These are phyloP conservation scores for Columbina picui DNA, from an alignment of 2,113 vertebrate species.

Conservation along the genomic window DNA sequence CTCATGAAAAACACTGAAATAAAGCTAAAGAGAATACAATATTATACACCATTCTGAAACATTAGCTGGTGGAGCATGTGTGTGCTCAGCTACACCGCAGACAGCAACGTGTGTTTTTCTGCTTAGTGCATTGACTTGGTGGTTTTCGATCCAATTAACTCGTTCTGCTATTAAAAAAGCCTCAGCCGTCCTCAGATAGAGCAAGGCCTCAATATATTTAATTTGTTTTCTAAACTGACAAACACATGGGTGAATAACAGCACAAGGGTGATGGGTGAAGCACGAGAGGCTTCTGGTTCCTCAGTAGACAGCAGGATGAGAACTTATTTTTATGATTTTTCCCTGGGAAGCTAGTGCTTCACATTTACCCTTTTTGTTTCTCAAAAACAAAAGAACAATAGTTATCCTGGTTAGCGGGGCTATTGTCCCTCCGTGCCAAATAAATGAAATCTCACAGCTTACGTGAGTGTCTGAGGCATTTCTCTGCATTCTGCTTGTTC, in stretches of 20 bases:
- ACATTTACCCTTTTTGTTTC: slow-evolving; percentile 50
- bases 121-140: neutral
- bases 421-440: slow-evolving; percentile 43
- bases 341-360: slow-evolving; percentile 43
- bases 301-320: slow-evolving; percentile 42
- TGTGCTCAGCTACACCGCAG: neutral
- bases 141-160: neutral
- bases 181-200: neutral
- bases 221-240: neutral
- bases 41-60: neutral
- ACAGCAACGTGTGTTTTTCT: neutral
- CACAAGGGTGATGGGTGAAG: neutral
- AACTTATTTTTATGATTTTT: slow-evolving; percentile 61
- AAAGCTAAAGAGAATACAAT: neutral
- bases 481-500: slow-evolving; percentile 7
- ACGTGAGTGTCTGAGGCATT: neutral
- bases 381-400: slow-evolving; percentile 70
- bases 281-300: neutral
- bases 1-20: neutral
- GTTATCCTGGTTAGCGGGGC: slow-evolving; percentile 36
- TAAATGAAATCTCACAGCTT: slow-evolving; percentile 58
- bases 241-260: neutral
- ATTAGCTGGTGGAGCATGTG: neutral
- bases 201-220: neutral
- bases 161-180: neutral